These are phyloP conservation scores for Axea sp. DNA, from an alignment of 2,888 invertebrate genomes.

Conservation along the genomic window DNA sequence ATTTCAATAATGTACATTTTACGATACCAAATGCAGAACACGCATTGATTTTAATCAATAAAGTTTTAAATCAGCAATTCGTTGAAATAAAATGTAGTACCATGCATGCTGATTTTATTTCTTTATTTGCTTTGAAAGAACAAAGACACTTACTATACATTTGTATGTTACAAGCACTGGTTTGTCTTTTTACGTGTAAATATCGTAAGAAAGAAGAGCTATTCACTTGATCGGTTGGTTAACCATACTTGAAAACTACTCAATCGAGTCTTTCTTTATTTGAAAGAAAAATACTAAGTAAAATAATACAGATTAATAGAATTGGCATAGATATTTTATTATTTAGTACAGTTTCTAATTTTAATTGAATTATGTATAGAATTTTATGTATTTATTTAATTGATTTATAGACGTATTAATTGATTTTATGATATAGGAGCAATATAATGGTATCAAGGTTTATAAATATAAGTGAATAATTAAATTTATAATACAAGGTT, in stretches of 20 bases:
- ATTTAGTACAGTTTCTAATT: too few species aligned
- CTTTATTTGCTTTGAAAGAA: constrained; percentile 55
- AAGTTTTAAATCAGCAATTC: constrained; percentile 3
- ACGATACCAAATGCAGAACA: constrained; percentile 27
- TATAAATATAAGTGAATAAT: too few species aligned
- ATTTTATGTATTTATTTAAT: too few species aligned
- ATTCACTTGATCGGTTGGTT: constrained; percentile 63
- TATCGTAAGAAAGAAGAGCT: constrained; percentile 55
- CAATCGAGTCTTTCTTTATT: constrained; percentile 44
- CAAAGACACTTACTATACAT: constrained; percentile 25
- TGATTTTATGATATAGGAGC: too few species aligned
- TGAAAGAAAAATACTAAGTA: constrained; percentile 10
- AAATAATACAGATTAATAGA: too few species aligned
- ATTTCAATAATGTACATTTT: too few species aligned
- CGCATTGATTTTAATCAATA: constrained; percentile 29
- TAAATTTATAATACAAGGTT: too few species aligned
- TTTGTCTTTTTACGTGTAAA: constrained; percentile 63
- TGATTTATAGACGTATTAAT: too few species aligned
- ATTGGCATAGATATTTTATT: not conserved
- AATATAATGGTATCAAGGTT: too few species aligned
- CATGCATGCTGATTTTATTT: constrained; percentile 12
- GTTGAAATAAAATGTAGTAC: not conserved
- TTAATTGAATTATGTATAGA: too few species aligned
- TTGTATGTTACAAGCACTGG: constrained; percentile 59
- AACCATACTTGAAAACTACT: constrained; percentile 60